Percentiles rank a stretch among this genome's conserved stretches.
Conservation (phyloP, 2,797 vertebrate genomes). For the Chloroceryle amazona region DNA sequence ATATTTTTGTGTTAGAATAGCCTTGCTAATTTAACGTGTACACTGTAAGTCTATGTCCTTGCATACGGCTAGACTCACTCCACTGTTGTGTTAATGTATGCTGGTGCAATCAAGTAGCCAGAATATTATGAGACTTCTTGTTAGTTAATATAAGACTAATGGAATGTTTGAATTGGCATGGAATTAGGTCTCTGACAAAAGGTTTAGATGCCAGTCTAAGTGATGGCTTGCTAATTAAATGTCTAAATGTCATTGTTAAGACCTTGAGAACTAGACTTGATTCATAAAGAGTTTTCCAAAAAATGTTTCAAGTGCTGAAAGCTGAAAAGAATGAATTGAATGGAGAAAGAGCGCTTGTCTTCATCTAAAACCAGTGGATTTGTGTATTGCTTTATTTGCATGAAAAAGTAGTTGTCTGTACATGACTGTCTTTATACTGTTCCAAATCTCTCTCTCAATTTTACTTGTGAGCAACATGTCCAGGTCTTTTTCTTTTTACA, state of each 20-base stretch:
- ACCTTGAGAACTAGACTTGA: conserved; percentile 77
- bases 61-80: not conserved
- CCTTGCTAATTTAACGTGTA: not conserved
- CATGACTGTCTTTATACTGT: conserved; percentile 48
- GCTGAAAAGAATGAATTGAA: conserved; percentile 73
- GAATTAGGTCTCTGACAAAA: conserved; percentile 68
- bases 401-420: conserved; percentile 76
- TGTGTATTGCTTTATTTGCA: conserved; percentile 78
- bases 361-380: conserved; percentile 67
- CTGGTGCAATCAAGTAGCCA: not conserved
- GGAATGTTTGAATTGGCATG: conserved; percentile 50
- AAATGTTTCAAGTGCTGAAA: conserved; percentile 76
- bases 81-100: not conserved
- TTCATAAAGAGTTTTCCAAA: conserved; percentile 72
- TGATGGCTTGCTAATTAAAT: conserved; percentile 80
- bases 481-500: not conserved
- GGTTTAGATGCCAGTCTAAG: conserved; percentile 66
- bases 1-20: not conserved
- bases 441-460: conserved; percentile 12
- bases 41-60: not conserved
- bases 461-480: conserved; percentile 31
- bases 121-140: conserved; percentile 44
- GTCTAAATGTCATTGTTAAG: conserved; percentile 74
- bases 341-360: conserved; percentile 60
- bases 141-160: conserved; percentile 55